Base-by-base conservation (phyloP, 92 coral and sea anemone genomes). In the Phenganax stokvisi region DNA sequence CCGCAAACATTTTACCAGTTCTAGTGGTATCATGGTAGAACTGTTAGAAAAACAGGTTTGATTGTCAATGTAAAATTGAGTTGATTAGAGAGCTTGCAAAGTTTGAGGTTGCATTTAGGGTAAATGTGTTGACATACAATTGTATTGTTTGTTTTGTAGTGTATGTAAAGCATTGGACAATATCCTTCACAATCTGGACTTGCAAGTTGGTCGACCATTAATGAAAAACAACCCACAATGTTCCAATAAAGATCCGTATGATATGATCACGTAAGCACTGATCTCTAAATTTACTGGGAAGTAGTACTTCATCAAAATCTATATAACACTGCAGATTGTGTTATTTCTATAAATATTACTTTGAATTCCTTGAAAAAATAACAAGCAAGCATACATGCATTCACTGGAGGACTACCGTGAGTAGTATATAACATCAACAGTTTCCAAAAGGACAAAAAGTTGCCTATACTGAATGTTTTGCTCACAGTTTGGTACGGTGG, bases 141-240 rank as follows among this genome's bases (percentile, higher is more conserved):
- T 78, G n/a, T 29, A 4, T 82, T 8, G 17, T 76, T 59, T 61
- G 66, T 47, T 27, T 71, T 9, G 9, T 84, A 96, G 99, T 86
- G 85, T 96, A 11, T 86, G 97, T 31, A 96, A 89, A 77, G 91
- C 99, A 27, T 81, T 96, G 79, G 93, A 91, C 69, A 92, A 91
- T 83, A 96, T 96, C 75, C 86, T 92, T 55, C 83, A 90, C 79
- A 87, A 90, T 57, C 90, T 96, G 47, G 97, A 96, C 88, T 70
- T 88, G 57, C 99, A 96, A 76, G 96, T 96, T 82, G 99, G 99
- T n/a, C 89, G 85, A 74, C 93, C 97, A 28, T 87, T 96, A 92
- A 86, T 92, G 86, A 87, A 92, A 89, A 92, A 88, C 13, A 96
- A 92, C 84, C 96, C 94, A 65, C 98, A 92, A 61, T 86, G 89